Evolutionary conservation across 2,888 invertebrate genomes (phyloP), one percentile per base, ranked within the genome.

Genomic region (Tryphoninae sp.): DNA sequence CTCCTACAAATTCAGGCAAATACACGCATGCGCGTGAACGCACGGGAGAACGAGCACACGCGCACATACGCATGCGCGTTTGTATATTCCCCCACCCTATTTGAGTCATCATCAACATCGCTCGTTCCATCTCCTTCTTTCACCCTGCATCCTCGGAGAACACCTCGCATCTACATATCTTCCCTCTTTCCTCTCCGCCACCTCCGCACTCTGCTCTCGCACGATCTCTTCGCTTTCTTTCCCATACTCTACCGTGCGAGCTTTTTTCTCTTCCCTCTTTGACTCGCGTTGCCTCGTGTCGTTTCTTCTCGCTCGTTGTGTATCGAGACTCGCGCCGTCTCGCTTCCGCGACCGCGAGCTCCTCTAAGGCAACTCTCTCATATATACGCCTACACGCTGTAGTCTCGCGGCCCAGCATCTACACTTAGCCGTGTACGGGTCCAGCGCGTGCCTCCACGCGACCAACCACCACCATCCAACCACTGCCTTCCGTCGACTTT

Each of bases 391-490:
- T 90, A 90, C 90, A 88, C 89, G 89, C 87, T 88, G 89, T 90
- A 89, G 90, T 89, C 88, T 89, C 90, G 90, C 89, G 90, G 89
- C 88, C 89, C 91, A 90, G 90, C 90, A 90, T 90, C 91, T 90
- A 90, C 91, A 90, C 90, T 91, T 90, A 89, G 89, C 89, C 88
- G 90, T 89, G 90, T 83, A 89, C 90, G 90, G 33, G 90, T 91
- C 89, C 89, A 90, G 90, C 91, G 91, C 91, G 91, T 92, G 91
- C 91, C 91, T 91, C 91, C 91, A 91, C 91, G 91, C 91, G 91
- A 91, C 91, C 91, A 90, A 88, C 91, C 91, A 90, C 91, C 91
- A 90, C 89, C 91, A 87, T 87, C 87, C 87, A 88, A 89, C 88
- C 88, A 89, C 88, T 85, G 85, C 84, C 83, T 82, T 84, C 83